Evolutionary conservation across 2,888 invertebrate species (phyloP).

Genomic region (Hyposoter didymator): DNA sequence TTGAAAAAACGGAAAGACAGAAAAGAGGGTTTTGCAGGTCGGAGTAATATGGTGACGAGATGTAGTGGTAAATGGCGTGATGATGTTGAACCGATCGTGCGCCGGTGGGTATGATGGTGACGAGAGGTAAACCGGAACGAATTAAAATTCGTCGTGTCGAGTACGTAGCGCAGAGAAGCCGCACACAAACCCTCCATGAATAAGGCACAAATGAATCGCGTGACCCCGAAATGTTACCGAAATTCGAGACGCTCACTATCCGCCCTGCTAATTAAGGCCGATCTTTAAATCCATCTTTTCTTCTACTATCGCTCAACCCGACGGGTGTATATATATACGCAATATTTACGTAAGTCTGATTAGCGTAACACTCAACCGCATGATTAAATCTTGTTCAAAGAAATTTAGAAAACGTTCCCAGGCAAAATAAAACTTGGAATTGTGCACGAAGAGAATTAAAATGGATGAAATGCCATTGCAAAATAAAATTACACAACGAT

Average conservation of each 20-base stretch:
- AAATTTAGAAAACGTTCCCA: not conserved
- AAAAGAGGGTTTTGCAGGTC: conserved; percentile 1
- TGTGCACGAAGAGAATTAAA: not conserved
- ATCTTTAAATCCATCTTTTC: conserved; percentile 20
- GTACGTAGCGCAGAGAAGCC: conserved; percentile 44
- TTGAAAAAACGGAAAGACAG: conserved; percentile 46
- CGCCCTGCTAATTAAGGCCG: conserved; percentile 60
- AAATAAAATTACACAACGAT: no score
- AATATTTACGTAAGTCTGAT: conserved; percentile 13
- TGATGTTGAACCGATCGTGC: conserved; percentile 49
- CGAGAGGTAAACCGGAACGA: conserved; percentile 66
- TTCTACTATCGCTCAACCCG: conserved; percentile 28
- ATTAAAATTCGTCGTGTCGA: conserved; percentile 66
- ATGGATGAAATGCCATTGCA: no score
- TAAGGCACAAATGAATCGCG: conserved; percentile 60
- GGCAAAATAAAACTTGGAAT: not conserved
- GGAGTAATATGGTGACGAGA: conserved; percentile 10
- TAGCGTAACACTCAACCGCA: conserved; percentile 10
- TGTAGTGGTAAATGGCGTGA: conserved; percentile 46
- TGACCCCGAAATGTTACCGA: conserved; percentile 60
- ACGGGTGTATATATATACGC: conserved; percentile 13
- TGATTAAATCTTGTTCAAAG: conserved; percentile 7
- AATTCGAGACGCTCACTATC: conserved; percentile 57
- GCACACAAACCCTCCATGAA: not conserved
- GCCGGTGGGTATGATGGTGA: conserved; percentile 40